Evolutionary conservation across 53 echinoderm and acorn worm species (phyloP).

Genomic region (Hippasteria phrygiana): DNA sequence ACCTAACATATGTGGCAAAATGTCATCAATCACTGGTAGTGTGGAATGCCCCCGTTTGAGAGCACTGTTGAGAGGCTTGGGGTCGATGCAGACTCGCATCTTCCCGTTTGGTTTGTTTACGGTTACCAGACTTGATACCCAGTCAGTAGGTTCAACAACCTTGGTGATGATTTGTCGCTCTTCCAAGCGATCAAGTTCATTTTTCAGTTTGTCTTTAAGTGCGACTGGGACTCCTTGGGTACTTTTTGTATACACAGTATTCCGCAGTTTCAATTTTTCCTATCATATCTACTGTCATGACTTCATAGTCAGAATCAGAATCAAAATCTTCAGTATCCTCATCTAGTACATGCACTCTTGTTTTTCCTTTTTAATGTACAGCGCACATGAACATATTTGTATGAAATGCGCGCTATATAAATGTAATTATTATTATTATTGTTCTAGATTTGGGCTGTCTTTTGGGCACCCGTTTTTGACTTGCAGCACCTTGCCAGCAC

Average conservation of each 20-base stretch:
- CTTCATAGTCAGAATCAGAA: conserved; percentile 26
- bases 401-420: too few species aligned
- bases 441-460: background rate
- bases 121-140: conserved; percentile 68
- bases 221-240: conserved; percentile 51
- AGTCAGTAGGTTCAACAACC: conserved; percentile 70
- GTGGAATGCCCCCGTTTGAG: conserved; percentile 68
- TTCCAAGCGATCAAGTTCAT: conserved; percentile 66
- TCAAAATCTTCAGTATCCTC: background rate
- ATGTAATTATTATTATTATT: too few species aligned
- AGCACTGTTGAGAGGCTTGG: conserved; percentile 69
- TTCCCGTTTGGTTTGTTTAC: conserved; percentile 69
- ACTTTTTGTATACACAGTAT: conserved; percentile 4
- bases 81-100: conserved; percentile 72
- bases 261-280: background rate
- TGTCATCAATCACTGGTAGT: conserved; percentile 57
- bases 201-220: conserved; percentile 59
- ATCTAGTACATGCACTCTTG: conserved; percentile 23
- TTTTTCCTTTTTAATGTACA: too few species aligned
- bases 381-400: too few species aligned
- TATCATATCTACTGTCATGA: conserved; percentile 49
- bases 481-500: background rate
- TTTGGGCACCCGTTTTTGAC: background rate
- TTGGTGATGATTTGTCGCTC: conserved; percentile 53
- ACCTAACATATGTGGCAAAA: conserved; percentile 58